A percentile compares a stretch with the other conserved stretches of the same genome.
These are phyloP conservation scores for Lasioglossum figueresi DNA, from an alignment of 2,888 invertebrate genomes.

Conservation along the genomic window DNA sequence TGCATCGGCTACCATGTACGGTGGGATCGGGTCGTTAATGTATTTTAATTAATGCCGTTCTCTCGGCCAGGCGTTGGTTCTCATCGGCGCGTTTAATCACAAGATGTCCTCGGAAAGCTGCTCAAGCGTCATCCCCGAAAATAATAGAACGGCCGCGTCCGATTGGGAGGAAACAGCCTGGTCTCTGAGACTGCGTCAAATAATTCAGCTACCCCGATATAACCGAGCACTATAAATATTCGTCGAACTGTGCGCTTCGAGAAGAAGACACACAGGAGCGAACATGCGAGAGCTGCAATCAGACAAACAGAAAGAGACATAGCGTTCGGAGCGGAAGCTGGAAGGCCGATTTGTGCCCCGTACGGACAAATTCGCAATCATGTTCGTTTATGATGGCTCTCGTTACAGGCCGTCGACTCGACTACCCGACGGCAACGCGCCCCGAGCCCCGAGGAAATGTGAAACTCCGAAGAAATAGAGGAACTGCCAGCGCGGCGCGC, in stretches of 20 bases:
- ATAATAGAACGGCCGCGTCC: background rate
- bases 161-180: background rate
- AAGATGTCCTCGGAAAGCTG: background rate
- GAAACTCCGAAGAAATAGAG: conserved; percentile 2
- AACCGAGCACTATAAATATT: background rate
- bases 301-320: background rate
- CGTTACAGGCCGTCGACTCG: conserved; percentile 24
- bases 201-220: background rate
- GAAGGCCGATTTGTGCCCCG: conserved; percentile 1
- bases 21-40: background rate
- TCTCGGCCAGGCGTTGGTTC: background rate
- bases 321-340: background rate
- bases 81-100: background rate
- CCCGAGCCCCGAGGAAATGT: conserved; percentile 16
- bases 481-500: background rate
- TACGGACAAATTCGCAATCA: background rate
- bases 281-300: background rate
- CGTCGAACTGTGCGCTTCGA: background rate
- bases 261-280: background rate
- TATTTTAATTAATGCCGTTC: background rate
- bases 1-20: background rate
- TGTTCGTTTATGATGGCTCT: conserved; percentile 15
- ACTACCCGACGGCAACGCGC: background rate
- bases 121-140: background rate
- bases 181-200: background rate